phyloP scores from a whole-genome alignment of 2,113 vertebrate genomes.

The Amblyornis subalaris region DNA sequence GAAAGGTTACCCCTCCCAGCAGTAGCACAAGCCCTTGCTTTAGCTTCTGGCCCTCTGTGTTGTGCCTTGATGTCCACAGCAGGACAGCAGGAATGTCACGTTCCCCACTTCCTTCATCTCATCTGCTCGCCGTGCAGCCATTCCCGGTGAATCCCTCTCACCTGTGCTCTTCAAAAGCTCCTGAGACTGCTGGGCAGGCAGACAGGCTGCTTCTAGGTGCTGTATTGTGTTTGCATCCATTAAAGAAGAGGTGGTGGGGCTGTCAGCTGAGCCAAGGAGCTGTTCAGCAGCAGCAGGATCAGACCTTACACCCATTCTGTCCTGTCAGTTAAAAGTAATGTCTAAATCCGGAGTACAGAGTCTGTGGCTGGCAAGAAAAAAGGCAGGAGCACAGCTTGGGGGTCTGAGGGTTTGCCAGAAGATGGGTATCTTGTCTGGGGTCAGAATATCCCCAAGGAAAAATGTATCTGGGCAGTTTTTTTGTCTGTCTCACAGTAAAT shows the following conservation, averaged over 20 bases:
- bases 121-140: fast-evolving
- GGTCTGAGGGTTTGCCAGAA: background rate
- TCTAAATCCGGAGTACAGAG: background rate
- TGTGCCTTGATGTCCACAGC: background rate
- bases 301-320: background rate
- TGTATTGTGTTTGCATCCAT: background rate
- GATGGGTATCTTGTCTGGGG: background rate
- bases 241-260: background rate
- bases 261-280: background rate
- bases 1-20: background rate
- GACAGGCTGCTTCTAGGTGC: background rate
- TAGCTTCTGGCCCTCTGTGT: background rate
- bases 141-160: background rate
- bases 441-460: background rate
- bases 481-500: background rate
- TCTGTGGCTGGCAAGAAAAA: background rate
- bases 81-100: background rate
- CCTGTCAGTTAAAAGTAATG: background rate
- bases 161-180: background rate
- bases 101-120: background rate
- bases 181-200: background rate
- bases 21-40: background rate
- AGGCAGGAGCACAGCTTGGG: background rate
- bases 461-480: background rate
- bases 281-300: background rate